A percentile compares a stretch with the other conserved stretches of the same genome.
Evolutionary conservation across 64 coral and sea anemone genomes (phyloP).

Genomic region (Pachyseris speciosa): DNA sequence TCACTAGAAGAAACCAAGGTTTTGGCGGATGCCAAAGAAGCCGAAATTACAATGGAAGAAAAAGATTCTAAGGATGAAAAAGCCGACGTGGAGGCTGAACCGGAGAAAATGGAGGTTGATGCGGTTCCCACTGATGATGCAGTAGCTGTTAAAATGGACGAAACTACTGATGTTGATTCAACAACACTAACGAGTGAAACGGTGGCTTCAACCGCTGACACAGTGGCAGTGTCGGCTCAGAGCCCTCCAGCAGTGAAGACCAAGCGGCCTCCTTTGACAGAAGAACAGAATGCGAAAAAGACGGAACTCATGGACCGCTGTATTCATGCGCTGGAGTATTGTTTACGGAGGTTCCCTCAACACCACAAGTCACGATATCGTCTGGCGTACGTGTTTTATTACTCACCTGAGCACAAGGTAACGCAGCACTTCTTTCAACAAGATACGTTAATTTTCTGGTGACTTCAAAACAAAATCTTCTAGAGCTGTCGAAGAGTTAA

Average conservation of each 20-base stretch:
- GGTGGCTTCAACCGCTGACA: background rate
- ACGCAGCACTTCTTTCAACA: background rate
- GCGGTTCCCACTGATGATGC: background rate
- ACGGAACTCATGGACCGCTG: constrained; percentile 80
- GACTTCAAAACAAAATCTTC: too few relatives aligned
- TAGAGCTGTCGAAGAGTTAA: too few relatives aligned
- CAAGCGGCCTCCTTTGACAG: constrained; percentile 47
- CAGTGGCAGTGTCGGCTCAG: background rate
- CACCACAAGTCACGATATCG: constrained; percentile 98
- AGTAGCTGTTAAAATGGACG: background rate
- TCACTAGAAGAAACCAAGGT: background rate
- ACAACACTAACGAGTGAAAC: background rate
- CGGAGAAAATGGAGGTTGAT: constrained; percentile 34
- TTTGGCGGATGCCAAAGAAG: background rate
- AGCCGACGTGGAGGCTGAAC: background rate
- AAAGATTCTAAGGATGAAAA: background rate
- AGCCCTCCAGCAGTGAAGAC: constrained; percentile 1
- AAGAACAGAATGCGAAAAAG: constrained; percentile 65
- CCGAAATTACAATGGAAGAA: background rate
- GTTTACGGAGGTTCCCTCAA: constrained; percentile 91
- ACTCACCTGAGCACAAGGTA: constrained; percentile 92
- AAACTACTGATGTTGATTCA: background rate
- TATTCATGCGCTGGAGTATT: constrained; percentile 78
- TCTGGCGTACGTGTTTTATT: constrained; percentile 85
- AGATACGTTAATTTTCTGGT: background rate